Base-by-base conservation (phyloP, 2,888 invertebrate species). In the Helobdella robusta region DNA sequence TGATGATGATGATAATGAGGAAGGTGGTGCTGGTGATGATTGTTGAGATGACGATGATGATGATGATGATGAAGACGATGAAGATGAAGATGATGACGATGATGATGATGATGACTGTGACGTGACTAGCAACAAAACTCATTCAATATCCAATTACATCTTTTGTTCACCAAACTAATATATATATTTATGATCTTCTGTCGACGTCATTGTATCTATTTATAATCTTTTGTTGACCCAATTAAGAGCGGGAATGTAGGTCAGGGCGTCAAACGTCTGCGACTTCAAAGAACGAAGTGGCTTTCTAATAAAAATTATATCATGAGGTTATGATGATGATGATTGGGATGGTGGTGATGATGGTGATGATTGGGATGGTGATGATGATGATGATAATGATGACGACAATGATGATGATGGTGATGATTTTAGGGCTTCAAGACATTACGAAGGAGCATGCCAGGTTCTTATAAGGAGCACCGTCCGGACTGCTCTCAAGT, bases 401-500 rank as follows among this genome's bases (percentile, higher is more conserved):
- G 5, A 40, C 11, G 48, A 48, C 25, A 18, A 32, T 48, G 50
- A 28, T 20, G 34, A 50, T 8, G 23, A 3, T 6, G 40, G 5
- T 20, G 56, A 30, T 30, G 56, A 56, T 30, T n/a, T 82, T n/a
- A 70, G 83, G 66, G 82, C 82, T 23, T 81, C 83, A 2, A 71
- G 83, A 36, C 83, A 83, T 73, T 81, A 82, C 68, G 83, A 83
- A 71, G 81, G 82, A 2, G 82, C 82, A 2, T 80, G 80, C 4
- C 80, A 81, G 66, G 79, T 81, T 36, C 74, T 82, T 56, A 81
- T 82, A 52, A 72, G 80, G 64, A 76, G 78, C 60, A 79, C 81
- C 62, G 81, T 81, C 15, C 75, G 75, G 74, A 76, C 79, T 34
- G 79, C 76, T 2, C 75, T 74, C 67, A 60, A 78, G 74, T 79